A percentile compares a stretch with the other conserved stretches of the same genome.
These are phyloP conservation scores for Albula glossodonta DNA, from an alignment of 2,113 vertebrate species.

Conservation along the genomic window DNA sequence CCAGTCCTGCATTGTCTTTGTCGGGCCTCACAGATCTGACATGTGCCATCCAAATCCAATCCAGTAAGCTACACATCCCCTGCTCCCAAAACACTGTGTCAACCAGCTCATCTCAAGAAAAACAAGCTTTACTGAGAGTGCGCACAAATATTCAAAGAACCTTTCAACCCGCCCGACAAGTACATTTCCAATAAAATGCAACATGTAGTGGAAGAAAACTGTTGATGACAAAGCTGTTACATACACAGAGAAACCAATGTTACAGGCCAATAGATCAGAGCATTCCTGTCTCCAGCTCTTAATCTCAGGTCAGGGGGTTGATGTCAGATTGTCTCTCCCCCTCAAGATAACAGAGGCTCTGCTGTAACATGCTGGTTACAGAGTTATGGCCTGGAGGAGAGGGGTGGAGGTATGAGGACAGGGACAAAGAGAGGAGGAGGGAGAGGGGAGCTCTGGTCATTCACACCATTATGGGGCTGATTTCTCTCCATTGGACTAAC, in stretches of 20 bases:
- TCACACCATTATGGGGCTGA: background rate
- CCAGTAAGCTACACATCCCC: background rate
- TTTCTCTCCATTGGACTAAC: background rate
- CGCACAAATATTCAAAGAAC: background rate
- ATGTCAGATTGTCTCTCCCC: background rate
- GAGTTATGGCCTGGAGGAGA: conserved; percentile 31
- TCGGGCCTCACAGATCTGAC: too few relatives aligned
- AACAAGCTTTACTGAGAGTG: background rate
- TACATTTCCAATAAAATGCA: background rate
- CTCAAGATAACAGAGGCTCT: conserved; percentile 33
- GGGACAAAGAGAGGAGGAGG: background rate
- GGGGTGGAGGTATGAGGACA: conserved; percentile 18
- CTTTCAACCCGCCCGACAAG: background rate
- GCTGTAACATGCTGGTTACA: conserved; percentile 56
- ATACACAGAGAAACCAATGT: background rate
- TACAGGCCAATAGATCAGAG: background rate
- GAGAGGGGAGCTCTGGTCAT: background rate
- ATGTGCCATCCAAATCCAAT: too few relatives aligned
- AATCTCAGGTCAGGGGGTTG: background rate
- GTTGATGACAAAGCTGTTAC: background rate
- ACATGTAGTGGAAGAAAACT: background rate
- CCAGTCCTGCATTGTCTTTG: background rate
- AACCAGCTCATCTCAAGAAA: background rate
- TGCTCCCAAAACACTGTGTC: background rate
- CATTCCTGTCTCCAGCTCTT: conserved; percentile 6